Base-by-base conservation (phyloP, 2,888 invertebrate species). In the Leptothorax acervorum region DNA sequence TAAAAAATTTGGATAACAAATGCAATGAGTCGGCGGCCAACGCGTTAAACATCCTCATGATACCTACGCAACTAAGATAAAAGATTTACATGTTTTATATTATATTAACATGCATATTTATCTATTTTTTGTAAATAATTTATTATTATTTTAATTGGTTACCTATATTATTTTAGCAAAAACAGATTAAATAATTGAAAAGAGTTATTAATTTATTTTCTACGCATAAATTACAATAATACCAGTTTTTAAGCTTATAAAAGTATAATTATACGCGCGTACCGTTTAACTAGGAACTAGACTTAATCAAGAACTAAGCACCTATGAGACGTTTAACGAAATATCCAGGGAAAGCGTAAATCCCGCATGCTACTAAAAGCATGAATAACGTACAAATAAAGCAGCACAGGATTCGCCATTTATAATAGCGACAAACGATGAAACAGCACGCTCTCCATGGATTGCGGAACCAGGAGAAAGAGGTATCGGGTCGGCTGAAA, bases 401-500 rank as follows among this genome's bases (percentile, higher is more conserved):
- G 79, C 93, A 93, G 84, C 92, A 92, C 31, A 95, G 83, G 48
- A 95, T 92, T 88, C 94, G 94, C 94, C 95, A 95, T 88, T 94
- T 95, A 92, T 95, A 95, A 85, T 94, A 93, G 81, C 94, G 93
- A 81, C 93, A 95, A 48, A 94, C 91, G 82, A 95, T 93, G 90
- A 92, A 94, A 75, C 94, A 91, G 87, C 91, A 95, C 4, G 96
- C 95, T 92, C 95, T 96, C 90, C 96, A 94, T 0, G 96, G 96
- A 93, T 96, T 96, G 75, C 94, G 95, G 84, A 96, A 95, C 95
- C 96, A 96, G 84, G 96, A 96, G 90, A 96, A 96, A 0, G 97
- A 96, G 9, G 96, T 96, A 82, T 96, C 96, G 0, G 97, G 96
- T 3, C 97, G 96, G 8, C 96, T 96, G 93, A 68, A 95, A 95